Evolutionary conservation across 2,888 invertebrate species (phyloP).

Genomic region (Apodemia zela): DNA sequence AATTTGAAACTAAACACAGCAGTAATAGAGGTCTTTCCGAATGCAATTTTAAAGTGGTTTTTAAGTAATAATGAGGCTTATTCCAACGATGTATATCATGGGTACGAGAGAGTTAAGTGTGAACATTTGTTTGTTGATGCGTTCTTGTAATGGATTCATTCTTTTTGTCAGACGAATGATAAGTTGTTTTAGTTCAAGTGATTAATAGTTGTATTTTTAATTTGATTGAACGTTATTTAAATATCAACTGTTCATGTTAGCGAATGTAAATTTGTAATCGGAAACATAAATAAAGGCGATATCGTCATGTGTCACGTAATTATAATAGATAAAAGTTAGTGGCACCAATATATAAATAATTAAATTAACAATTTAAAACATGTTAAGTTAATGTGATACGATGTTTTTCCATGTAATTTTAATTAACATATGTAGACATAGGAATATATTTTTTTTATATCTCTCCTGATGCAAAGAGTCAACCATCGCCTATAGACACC

Average conservation of each 20-base stretch:
- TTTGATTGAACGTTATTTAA: conserved; percentile 28
- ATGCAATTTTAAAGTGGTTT: conserved; percentile 35
- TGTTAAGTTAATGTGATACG: not conserved
- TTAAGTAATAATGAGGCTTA: conserved; percentile 67
- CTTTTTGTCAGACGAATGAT: conserved; percentile 62
- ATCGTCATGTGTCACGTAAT: conserved; percentile 13
- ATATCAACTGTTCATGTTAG: conserved; percentile 21
- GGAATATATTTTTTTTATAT: no score
- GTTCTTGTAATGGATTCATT: conserved; percentile 71
- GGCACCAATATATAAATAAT: conserved; percentile 3
- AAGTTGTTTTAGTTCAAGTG: conserved; percentile 65
- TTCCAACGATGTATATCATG: conserved; percentile 70
- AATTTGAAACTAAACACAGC: conserved; percentile 37
- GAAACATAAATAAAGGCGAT: conserved; percentile 16
- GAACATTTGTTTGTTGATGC: conserved; percentile 79
- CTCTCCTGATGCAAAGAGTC: no score
- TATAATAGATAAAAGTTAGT: conserved; percentile 7
- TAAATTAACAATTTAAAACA: conserved; percentile 7
- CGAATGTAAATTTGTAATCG: conserved; percentile 19
- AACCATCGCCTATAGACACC: no score
- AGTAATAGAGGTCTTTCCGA: conserved; percentile 25
- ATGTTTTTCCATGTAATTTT: not conserved
- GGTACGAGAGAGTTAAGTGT: conserved; percentile 74
- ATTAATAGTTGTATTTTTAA: conserved; percentile 45
- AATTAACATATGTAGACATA: no score